Evolutionary conservation across 2,888 invertebrate genomes (phyloP).

Genomic region (Octodonta nipae): DNA sequence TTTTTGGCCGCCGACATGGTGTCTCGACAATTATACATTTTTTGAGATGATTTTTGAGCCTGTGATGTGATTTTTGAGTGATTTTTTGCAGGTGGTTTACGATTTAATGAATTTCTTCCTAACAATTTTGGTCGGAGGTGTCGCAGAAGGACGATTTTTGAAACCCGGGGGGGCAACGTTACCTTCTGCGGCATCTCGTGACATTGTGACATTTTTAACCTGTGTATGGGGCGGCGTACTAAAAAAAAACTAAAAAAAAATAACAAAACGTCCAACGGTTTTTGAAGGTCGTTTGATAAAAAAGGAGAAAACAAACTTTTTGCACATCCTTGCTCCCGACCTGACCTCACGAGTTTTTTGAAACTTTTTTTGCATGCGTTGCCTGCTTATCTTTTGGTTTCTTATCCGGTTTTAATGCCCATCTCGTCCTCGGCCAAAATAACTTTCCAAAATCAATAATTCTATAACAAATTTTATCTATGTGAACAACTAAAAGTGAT

Average conservation of each 20-base stretch:
- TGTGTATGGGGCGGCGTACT: conserved; percentile 79
- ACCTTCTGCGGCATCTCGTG: conserved; percentile 36
- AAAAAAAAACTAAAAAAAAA: conserved; percentile 35
- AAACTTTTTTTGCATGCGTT: conserved; percentile 48
- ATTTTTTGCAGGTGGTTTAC: conserved; percentile 35
- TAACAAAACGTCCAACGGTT: conserved; percentile 44
- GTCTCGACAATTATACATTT: conserved; percentile 5
- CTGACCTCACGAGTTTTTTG: conserved; percentile 40
- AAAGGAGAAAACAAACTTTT: conserved; percentile 33
- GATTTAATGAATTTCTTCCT: too few species aligned
- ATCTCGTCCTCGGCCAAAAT: conserved; percentile 14
- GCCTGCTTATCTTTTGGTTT: conserved; percentile 55
- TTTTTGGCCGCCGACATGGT: conserved; percentile 25
- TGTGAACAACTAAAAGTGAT: too few species aligned
- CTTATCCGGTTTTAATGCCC: conserved; percentile 30
- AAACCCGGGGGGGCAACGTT: conserved; percentile 34
- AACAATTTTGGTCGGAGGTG: conserved; percentile 35
- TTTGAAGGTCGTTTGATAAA: conserved; percentile 57
- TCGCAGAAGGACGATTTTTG: conserved; percentile 35
- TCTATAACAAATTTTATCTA: too few species aligned
- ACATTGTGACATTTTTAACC: conserved; percentile 75
- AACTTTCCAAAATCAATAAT: too few species aligned
- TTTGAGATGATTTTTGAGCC: conserved; percentile 21
- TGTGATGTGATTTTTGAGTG: conserved; percentile 33
- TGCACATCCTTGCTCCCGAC: conserved; percentile 56